A percentile compares a stretch with the other conserved stretches of the same genome.
Evolutionary conservation across 2,888 invertebrate species (phyloP).

Genomic region (Mechanitis messenoides): DNA sequence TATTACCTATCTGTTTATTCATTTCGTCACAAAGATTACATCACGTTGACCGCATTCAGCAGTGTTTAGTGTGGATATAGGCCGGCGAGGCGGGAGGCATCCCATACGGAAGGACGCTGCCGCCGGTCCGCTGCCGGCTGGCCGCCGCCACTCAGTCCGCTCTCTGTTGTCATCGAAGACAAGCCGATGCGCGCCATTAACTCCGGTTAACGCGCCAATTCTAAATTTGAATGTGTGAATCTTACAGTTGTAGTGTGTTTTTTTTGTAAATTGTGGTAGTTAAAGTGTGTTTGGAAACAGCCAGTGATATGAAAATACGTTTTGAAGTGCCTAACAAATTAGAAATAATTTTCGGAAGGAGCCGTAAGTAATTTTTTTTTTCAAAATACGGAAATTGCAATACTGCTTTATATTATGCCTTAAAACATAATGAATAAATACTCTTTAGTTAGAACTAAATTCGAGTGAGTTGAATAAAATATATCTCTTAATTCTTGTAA

Average conservation of each 20-base stretch:
- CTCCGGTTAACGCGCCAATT: constrained; percentile 40
- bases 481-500: too few species aligned
- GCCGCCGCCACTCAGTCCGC: constrained; percentile 43
- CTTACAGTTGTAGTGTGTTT: background rate
- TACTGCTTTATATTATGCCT: too few species aligned
- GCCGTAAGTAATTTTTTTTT: constrained; percentile 36
- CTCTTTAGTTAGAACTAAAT: too few species aligned
- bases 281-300: constrained; percentile 36
- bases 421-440: too few species aligned
- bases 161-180: constrained; percentile 60
- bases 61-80: constrained; percentile 49
- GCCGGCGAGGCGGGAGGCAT: constrained; percentile 70
- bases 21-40: constrained; percentile 66
- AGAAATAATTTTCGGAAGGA: constrained; percentile 71
- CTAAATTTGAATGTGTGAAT: constrained; percentile 22
- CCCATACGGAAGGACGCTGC: constrained; percentile 61
- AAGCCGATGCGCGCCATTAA: constrained; percentile 58
- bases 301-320: constrained; percentile 69
- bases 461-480: too few species aligned
- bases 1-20: constrained; percentile 51
- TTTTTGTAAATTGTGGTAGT: constrained; percentile 35
- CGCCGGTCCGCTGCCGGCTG: constrained; percentile 16
- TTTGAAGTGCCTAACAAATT: constrained; percentile 73
- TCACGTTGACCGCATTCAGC: constrained; percentile 50
- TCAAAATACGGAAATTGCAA: background rate